A percentile compares a stretch with the other conserved stretches of the same genome.
Conservation (phyloP, 2,888 invertebrate genomes). For the Halocaridina rubra region DNA sequence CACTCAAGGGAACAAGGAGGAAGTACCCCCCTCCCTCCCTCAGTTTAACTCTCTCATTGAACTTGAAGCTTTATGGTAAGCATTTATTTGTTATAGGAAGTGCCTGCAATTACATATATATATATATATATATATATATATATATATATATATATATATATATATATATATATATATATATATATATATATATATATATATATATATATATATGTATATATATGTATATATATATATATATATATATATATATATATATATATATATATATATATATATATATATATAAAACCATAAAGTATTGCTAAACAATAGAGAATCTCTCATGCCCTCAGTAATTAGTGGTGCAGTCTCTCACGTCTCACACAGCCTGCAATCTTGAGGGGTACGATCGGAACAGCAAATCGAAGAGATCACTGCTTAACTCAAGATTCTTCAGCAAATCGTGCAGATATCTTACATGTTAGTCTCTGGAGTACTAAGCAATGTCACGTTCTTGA, state of each 20-base stretch:
- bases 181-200: neutral
- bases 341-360: neutral
- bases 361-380: too few species aligned
- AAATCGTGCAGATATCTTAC: too few species aligned
- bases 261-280: neutral
- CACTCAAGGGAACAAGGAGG: too few species aligned
- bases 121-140: neutral
- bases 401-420: too few species aligned
- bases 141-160: neutral
- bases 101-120: neutral
- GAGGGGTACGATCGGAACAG: too few species aligned
- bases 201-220: neutral
- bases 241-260: neutral
- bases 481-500: too few species aligned
- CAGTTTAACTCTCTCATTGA: too few species aligned
- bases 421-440: too few species aligned
- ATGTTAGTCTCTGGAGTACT: too few species aligned
- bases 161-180: neutral
- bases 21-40: too few species aligned
- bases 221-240: neutral
- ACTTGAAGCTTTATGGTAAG: too few species aligned
- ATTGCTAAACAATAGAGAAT: neutral
- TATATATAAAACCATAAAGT: neutral
- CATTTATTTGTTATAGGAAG: too few species aligned
- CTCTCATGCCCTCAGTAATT: neutral